Conservation (phyloP, 1,140 invertebrate genomes). For the Calephelis virginiensis region DNA sequence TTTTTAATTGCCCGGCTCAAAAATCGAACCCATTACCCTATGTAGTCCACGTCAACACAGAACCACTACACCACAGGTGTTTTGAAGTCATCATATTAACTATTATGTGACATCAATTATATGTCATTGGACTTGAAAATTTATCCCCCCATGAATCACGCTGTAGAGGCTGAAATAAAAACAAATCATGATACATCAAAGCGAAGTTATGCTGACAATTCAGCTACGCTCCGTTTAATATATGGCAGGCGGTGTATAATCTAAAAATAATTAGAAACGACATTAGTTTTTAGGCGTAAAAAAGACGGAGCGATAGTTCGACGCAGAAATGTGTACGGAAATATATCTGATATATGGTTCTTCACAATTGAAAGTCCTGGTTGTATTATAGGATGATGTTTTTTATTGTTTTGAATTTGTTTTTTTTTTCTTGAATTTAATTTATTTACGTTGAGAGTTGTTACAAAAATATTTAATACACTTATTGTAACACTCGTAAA, state of each 20-base stretch:
- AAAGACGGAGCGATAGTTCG: conserved; percentile 60
- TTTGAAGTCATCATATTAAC: conserved; percentile 46
- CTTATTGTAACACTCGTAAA: too few species aligned
- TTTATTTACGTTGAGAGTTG: too few species aligned
- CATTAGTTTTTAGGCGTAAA: conserved; percentile 76
- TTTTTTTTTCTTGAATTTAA: too few species aligned
- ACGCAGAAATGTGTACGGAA: conserved; percentile 57
- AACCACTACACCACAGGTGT: too few species aligned
- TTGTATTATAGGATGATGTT: conserved; percentile 50
- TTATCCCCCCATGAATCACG: conserved; percentile 70
- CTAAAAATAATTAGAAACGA: conserved; percentile 77
- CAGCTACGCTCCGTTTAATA: conserved; percentile 67
- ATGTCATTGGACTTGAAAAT: conserved; percentile 58
- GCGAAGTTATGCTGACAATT: conserved; percentile 75
- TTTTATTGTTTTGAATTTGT: neutral
- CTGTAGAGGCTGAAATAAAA: conserved; percentile 67
- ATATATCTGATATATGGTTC: conserved; percentile 68
- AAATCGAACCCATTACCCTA: too few species aligned
- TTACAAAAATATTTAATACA: too few species aligned
- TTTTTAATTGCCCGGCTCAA: too few species aligned
- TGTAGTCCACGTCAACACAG: too few species aligned
- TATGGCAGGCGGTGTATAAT: conserved; percentile 72
- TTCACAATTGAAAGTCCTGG: conserved; percentile 47
- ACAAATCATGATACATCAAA: conserved; percentile 75
- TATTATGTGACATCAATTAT: conserved; percentile 63